Evolutionary conservation across 2,797 vertebrate genomes (phyloP).

Genomic region (Ataeniobius toweri): DNA sequence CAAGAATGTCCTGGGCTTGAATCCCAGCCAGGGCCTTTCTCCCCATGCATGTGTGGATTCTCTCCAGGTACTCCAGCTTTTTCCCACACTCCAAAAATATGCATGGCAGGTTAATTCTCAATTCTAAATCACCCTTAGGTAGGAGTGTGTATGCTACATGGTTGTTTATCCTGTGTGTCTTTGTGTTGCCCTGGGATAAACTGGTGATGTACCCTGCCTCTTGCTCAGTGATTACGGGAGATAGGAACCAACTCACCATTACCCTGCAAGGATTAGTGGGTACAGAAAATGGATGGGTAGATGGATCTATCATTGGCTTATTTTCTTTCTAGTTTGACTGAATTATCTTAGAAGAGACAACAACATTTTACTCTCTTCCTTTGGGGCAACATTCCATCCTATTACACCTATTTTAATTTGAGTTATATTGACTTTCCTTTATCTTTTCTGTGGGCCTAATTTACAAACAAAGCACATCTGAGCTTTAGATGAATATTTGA

Average conservation of each 20-base stretch:
- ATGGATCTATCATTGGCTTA: not conserved
- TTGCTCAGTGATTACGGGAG: not conserved
- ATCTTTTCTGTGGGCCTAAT: not conserved
- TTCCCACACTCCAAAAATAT: not conserved
- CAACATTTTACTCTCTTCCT: not conserved
- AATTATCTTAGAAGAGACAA: not conserved
- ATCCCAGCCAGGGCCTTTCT: not conserved
- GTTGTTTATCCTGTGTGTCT: not conserved
- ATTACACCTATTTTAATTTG: not conserved
- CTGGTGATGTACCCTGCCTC: not conserved
- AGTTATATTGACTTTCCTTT: slow-evolving; percentile 17
- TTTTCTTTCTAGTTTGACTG: not conserved
- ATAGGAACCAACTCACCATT: not conserved
- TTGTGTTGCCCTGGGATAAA: not conserved
- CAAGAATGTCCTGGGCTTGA: not conserved
- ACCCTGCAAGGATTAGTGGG: not conserved
- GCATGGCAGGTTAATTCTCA: not conserved
- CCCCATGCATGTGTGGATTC: not conserved
- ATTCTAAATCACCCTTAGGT: not conserved
- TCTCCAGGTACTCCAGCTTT: not conserved
- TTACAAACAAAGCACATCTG: slow-evolving; percentile 26
- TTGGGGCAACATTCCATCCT: not conserved
- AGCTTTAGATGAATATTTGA: slow-evolving; percentile 56
- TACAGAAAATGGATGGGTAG: not conserved
- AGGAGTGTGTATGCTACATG: not conserved